A percentile compares a stretch with the other conserved stretches of the same genome.
Evolutionary conservation across 2,888 invertebrate species (phyloP).

Genomic region (Hydropsyche betteni): DNA sequence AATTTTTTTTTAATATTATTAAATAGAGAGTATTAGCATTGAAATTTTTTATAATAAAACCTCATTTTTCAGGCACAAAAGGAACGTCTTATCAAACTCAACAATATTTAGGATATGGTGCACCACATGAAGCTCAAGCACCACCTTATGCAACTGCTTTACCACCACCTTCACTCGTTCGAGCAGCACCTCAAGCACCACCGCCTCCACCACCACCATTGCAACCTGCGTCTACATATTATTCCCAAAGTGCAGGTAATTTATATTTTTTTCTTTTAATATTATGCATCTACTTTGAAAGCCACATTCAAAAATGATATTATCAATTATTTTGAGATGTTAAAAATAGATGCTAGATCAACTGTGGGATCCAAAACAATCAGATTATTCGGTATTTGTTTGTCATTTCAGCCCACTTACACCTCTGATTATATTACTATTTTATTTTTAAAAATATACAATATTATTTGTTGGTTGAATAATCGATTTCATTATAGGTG

Average conservation of each 20-base stretch:
- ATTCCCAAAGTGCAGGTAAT: constrained; percentile 60
- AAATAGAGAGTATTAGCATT: neutral
- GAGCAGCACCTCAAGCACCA: constrained; percentile 58
- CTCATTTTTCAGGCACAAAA: constrained; percentile 57
- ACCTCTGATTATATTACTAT: constrained; percentile 4
- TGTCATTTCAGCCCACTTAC: constrained; percentile 39
- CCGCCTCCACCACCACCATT: constrained; percentile 61
- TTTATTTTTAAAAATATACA: constrained; percentile 28
- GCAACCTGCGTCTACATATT: constrained; percentile 64
- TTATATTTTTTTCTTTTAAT: neutral
- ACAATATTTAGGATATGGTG: constrained; percentile 63
- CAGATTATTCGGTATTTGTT: neutral
- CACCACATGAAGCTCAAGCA: constrained; percentile 60
- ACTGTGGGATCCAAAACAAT: constrained; percentile 34
- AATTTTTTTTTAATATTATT: constrained; percentile 51
- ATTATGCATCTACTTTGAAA: constrained; percentile 32
- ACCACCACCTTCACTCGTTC: constrained; percentile 59
- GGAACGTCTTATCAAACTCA: constrained; percentile 62
- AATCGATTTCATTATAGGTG: constrained; percentile 55
- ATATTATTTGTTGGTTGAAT: constrained; percentile 13
- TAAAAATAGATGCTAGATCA: constrained; percentile 29
- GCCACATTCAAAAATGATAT: constrained; percentile 27
- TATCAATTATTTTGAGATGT: constrained; percentile 1
- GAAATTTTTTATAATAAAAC: neutral
- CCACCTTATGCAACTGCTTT: constrained; percentile 60